phyloP scores from a whole-genome alignment of 1,140 invertebrate genomes.

The Zaprionus lachaisei region DNA sequence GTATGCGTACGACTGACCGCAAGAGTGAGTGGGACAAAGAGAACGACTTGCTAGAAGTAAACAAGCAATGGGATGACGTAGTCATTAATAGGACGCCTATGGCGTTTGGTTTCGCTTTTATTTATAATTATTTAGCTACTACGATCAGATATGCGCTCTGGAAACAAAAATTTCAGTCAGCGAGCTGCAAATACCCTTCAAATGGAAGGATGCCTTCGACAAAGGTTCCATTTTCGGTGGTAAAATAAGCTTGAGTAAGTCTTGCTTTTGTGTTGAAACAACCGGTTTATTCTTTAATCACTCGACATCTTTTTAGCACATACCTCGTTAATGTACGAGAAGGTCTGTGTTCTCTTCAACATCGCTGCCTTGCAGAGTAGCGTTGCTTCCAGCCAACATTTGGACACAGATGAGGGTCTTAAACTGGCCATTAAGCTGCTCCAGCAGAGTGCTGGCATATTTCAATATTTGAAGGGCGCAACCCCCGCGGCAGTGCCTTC shows the following conservation, averaged over 20 bases:
- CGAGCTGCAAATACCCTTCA: conserved; percentile 97
- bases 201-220: conserved; percentile 99
- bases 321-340: conserved; percentile 95
- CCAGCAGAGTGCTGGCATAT: conserved; percentile 97
- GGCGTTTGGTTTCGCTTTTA: conserved; percentile 40
- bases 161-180: conserved; percentile 97
- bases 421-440: conserved; percentile 97
- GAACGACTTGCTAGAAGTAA: conserved; percentile 44
- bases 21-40: conserved; percentile 9
- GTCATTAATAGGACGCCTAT: conserved; percentile 45
- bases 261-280: conserved; percentile 27
- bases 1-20: conserved; percentile 31
- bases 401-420: conserved; percentile 96
- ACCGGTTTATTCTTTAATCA: conserved; percentile 37
- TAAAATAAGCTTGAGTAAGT: conserved; percentile 95
- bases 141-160: conserved; percentile 96
- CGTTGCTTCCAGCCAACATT: conserved; percentile 93
- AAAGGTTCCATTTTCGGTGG: conserved; percentile 97
- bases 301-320: conserved; percentile 87
- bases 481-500: conserved; percentile 94
- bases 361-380: conserved; percentile 97
- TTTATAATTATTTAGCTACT: conserved; percentile 90
- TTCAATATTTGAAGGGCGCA: conserved; percentile 93
- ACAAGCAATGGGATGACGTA: conserved; percentile 66
- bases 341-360: conserved; percentile 98